Percentiles rank a stretch among this genome's conserved stretches.
Evolutionary conservation across 2,113 vertebrate species (phyloP).

Genomic region (Daphoenositta chrysoptera): DNA sequence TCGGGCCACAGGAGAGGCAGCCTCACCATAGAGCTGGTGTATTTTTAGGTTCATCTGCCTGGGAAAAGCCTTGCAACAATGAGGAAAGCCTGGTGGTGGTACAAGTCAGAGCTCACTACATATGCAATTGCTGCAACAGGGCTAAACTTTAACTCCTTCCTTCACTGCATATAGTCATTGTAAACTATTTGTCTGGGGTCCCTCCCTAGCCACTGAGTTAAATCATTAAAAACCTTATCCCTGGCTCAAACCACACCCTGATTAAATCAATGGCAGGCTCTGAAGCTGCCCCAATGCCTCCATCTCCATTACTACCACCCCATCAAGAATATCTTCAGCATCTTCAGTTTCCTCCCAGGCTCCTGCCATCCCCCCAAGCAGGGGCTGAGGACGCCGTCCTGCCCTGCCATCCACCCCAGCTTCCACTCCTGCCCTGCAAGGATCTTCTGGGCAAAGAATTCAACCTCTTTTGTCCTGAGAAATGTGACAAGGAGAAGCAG

Average conservation of each 20-base stretch:
- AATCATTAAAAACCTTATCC: conserved; percentile 17
- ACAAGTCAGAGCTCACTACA: background rate
- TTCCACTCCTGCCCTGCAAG: background rate
- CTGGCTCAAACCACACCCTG: background rate
- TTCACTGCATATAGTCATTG: background rate
- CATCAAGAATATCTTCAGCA: background rate
- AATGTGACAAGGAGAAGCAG: background rate
- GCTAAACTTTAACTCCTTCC: conserved; percentile 52
- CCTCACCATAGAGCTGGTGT: background rate
- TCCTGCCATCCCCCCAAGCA: background rate
- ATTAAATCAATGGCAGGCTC: background rate
- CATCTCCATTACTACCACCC: background rate
- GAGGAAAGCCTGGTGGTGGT: conserved; percentile 15
- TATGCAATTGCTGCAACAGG: background rate
- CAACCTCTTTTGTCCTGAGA: background rate
- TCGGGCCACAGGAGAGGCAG: background rate
- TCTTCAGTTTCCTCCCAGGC: background rate
- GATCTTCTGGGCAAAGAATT: background rate
- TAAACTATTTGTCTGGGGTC: background rate
- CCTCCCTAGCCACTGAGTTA: background rate
- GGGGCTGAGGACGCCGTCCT: background rate
- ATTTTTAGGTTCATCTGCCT: conserved; percentile 48
- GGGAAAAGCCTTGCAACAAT: conserved; percentile 42
- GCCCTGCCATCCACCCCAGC: background rate
- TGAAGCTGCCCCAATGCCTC: background rate